Conservation (phyloP, 2,888 invertebrate species). For the Odiellus spinosus region DNA sequence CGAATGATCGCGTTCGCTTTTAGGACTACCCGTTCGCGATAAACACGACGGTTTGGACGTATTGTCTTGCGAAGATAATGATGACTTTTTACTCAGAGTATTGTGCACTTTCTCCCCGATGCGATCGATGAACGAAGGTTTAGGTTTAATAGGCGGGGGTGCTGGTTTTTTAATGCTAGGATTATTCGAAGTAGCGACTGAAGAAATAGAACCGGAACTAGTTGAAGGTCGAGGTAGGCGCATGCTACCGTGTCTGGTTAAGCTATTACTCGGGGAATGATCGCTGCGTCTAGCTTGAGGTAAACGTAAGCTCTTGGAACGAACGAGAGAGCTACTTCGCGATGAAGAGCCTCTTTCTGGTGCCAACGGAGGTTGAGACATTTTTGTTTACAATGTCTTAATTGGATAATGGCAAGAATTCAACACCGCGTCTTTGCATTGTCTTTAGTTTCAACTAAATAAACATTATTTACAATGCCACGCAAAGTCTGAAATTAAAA, state of each 20-base stretch:
- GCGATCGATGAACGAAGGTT: background rate
- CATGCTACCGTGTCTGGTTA: background rate
- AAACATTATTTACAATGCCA: too few species aligned
- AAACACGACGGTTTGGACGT: background rate
- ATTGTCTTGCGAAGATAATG: background rate
- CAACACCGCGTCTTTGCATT: too few species aligned
- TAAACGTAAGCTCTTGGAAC: constrained; percentile 13
- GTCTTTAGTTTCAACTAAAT: too few species aligned
- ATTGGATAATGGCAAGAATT: too few species aligned
- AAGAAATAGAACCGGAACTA: background rate
- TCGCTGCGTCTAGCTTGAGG: constrained; percentile 5
- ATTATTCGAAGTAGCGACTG: background rate
- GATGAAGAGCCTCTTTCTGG: too few species aligned
- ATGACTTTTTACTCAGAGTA: background rate
- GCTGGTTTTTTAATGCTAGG: background rate
- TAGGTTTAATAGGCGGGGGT: background rate
- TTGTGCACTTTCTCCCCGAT: background rate
- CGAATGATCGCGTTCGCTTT: background rate
- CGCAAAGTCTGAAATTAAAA: too few species aligned
- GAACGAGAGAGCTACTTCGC: constrained; percentile 4
- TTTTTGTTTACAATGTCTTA: too few species aligned
- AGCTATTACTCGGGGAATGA: background rate
- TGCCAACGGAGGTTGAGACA: too few species aligned
- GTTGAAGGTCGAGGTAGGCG: background rate
- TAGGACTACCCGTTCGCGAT: background rate